phyloP scores from a whole-genome alignment of 30 jellyfish, hydroid and myxozoan species.

The Chrysaora quinquecirrha region DNA sequence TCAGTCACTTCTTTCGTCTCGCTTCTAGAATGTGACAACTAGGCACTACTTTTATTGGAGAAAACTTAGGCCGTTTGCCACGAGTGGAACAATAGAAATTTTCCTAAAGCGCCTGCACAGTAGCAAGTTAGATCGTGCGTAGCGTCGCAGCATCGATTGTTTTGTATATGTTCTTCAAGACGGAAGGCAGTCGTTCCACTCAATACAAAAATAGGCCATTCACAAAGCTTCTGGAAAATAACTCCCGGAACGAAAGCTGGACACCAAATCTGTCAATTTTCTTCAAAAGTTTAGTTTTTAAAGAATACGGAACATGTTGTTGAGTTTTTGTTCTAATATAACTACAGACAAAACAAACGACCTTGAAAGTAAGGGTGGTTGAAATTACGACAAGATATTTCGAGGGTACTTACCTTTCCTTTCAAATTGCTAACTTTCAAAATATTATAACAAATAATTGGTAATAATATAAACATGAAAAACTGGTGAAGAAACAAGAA shows the following conservation, averaged over 20 bases:
- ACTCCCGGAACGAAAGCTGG: not conserved
- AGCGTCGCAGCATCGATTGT: too few species aligned
- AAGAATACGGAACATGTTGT: not conserved
- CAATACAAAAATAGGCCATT: not conserved
- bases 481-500: constrained; percentile 1
- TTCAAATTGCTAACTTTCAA: not conserved
- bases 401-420: not conserved
- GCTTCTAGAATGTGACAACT: not conserved
- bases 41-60: not conserved
- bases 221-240: not conserved
- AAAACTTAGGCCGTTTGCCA: not conserved
- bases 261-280: not conserved
- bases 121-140: not conserved
- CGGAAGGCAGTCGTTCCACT: not conserved
- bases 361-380: not conserved
- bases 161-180: not conserved
- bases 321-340: not conserved
- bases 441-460: not conserved
- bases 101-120: not conserved
- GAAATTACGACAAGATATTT: not conserved
- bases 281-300: not conserved
- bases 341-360: not conserved
- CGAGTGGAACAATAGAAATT: not conserved
- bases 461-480: not conserved
- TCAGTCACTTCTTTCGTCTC: not conserved